Conservation (phyloP, 2,888 invertebrate genomes). For the Elysia crispata region DNA sequence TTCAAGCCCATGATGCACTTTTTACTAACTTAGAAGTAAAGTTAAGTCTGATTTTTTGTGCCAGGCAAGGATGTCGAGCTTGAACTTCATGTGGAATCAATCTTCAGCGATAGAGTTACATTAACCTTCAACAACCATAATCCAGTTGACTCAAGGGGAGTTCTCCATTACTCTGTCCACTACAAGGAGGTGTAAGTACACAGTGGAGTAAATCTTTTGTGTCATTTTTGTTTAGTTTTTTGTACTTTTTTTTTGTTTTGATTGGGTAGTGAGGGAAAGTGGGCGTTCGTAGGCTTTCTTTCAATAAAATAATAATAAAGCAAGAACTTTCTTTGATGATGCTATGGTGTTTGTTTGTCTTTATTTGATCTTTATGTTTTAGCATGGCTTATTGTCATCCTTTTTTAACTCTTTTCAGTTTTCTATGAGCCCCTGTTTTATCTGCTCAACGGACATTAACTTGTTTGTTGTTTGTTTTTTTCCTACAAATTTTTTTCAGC, state of each 20-base stretch:
- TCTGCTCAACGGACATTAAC: no score
- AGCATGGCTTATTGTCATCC: background rate
- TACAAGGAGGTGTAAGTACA: constrained; percentile 84
- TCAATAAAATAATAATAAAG: no score
- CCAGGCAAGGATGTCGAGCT: background rate
- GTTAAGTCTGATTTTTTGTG: background rate
- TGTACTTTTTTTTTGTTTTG: no score
- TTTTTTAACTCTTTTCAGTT: background rate
- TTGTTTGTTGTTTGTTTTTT: no score
- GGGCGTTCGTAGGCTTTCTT: no score
- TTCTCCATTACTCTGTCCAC: constrained; percentile 93
- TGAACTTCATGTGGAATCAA: background rate
- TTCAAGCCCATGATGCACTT: no score
- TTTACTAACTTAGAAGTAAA: background rate
- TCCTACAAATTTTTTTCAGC: constrained; percentile 22
- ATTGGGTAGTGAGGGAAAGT: no score
- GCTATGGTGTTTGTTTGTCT: no score
- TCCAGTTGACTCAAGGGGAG: constrained; percentile 83
- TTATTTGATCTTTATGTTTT: background rate
- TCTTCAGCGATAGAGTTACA: constrained; percentile 51
- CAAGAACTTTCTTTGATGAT: no score
- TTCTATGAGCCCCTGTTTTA: background rate
- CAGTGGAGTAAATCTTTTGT: no score
- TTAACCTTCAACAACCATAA: constrained; percentile 77
- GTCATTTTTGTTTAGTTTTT: no score